phyloP scores from a whole-genome alignment of 2,797 vertebrate species.

The Takifugu ocellatus region DNA sequence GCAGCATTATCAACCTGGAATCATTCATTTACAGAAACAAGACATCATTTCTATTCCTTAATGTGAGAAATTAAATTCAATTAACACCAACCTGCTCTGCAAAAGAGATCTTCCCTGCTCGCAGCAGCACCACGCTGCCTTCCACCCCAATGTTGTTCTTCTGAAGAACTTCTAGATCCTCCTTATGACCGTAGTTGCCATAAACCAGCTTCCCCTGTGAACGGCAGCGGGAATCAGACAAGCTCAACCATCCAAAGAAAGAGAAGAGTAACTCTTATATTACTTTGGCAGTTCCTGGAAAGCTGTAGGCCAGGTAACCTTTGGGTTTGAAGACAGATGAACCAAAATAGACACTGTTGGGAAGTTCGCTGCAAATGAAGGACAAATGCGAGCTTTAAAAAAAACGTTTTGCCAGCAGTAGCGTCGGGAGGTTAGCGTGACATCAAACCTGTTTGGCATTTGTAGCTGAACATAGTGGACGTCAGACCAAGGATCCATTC shows the following conservation, averaged over 20 bases:
- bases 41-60: neutral
- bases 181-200: conserved; percentile 80
- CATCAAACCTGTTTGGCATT: conserved; percentile 65
- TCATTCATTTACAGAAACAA: neutral
- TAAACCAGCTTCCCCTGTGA: conserved; percentile 84
- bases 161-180: conserved; percentile 75
- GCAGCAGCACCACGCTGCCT: conserved; percentile 80
- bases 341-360: conserved; percentile 62
- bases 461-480: conserved; percentile 84
- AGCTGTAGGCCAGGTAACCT: conserved; percentile 87
- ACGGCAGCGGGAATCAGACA: neutral
- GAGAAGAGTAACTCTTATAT: conserved; percentile 24
- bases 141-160: conserved; percentile 43
- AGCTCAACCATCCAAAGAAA: neutral
- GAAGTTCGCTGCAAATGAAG: conserved; percentile 38
- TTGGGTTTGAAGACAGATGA: conserved; percentile 33
- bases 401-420: neutral
- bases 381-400: neutral
- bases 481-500: conserved; percentile 80
- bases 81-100: conserved; percentile 84
- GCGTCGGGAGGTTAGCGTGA: neutral
- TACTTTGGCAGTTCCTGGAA: conserved; percentile 64
- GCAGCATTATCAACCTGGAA: conserved; percentile 84
- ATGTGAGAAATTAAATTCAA: neutral
- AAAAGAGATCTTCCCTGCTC: conserved; percentile 82